Conservation (phyloP, 2,113 vertebrate genomes). For the Cyanocitta stelleri region DNA sequence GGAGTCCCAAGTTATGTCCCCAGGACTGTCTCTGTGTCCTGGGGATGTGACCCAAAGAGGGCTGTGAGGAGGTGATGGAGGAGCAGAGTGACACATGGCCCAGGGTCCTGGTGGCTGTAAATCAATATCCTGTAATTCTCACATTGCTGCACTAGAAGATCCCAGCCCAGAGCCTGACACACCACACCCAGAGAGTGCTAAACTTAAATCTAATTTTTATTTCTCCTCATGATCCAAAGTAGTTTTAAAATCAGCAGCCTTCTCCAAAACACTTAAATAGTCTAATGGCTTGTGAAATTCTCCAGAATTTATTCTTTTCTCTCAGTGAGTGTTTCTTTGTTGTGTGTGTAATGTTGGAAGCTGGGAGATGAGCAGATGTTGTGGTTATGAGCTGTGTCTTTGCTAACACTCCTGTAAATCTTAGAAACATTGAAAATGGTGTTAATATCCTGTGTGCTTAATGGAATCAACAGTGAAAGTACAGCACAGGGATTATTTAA, state of each 20-base stretch:
- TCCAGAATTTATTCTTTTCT: neutral
- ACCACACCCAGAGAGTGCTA: neutral
- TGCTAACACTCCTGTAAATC: neutral
- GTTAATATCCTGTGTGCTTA: neutral
- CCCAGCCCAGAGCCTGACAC: neutral
- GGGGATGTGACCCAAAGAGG: neutral
- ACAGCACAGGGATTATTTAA: neutral
- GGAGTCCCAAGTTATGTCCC: neutral
- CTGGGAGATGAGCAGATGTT: neutral
- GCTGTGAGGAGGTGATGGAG: neutral
- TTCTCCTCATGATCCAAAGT: neutral
- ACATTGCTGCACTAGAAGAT: neutral
- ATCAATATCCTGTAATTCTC: neutral
- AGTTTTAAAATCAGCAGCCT: neutral
- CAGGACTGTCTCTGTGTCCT: neutral
- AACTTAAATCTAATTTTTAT: neutral
- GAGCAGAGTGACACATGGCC: neutral
- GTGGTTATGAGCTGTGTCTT: neutral
- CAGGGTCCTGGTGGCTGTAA: neutral
- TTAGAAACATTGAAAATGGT: neutral
- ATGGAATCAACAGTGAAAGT: neutral
- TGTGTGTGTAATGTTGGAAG: accelerated
- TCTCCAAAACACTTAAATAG: neutral
- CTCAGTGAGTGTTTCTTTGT: neutral
- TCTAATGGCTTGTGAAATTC: neutral